These are phyloP conservation scores for Murina feae DNA, from an alignment of 2,113 vertebrate genomes.

Conservation along the genomic window DNA sequence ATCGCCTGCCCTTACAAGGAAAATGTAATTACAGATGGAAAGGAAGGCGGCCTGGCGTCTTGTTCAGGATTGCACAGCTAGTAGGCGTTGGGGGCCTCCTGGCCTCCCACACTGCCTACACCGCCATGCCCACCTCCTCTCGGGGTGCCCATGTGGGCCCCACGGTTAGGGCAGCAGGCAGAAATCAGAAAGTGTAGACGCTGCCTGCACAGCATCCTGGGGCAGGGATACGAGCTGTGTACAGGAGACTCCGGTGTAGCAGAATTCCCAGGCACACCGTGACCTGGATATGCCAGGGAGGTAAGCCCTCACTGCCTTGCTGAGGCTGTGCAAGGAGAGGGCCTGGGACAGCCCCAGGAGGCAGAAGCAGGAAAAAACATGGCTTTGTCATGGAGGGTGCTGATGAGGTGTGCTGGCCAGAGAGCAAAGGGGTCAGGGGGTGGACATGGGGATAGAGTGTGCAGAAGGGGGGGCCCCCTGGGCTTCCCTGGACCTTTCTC, in stretches of 20 bases:
- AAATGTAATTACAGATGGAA: slow-evolving; percentile 71
- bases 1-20: slow-evolving; percentile 64
- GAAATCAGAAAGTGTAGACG: background rate
- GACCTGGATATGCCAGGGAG: background rate
- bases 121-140: rapidly evolving
- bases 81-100: background rate
- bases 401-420: background rate
- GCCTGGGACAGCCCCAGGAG: background rate
- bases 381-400: background rate
- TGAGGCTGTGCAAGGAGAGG: background rate
- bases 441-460: background rate
- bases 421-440: no score
- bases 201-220: background rate
- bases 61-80: background rate
- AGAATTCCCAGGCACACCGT: background rate
- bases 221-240: background rate
- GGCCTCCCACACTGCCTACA: background rate
- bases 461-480: background rate
- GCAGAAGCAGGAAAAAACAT: background rate
- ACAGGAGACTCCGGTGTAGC: background rate
- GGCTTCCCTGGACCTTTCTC: background rate
- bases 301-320: rapidly evolving
- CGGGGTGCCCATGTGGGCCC: rapidly evolving
- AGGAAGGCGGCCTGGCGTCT: background rate
- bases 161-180: background rate